Conservation (phyloP, 2,888 invertebrate species). For the Cordilura impudica region DNA sequence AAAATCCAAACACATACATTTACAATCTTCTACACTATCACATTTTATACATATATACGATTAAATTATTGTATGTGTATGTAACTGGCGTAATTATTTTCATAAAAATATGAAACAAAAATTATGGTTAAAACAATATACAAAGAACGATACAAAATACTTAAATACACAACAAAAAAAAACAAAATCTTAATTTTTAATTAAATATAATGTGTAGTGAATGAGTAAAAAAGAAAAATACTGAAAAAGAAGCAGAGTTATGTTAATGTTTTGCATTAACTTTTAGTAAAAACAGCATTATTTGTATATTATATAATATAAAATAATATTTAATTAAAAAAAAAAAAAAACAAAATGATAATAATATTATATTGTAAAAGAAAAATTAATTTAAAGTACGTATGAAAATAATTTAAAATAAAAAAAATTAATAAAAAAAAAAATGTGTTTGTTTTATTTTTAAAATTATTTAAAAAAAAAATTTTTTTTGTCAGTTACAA, state of each 20-base stretch:
- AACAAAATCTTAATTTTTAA: slow-evolving; percentile 34
- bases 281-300: slow-evolving; percentile 62
- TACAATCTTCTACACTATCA: slow-evolving; percentile 13
- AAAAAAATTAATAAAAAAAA: slow-evolving; percentile 64
- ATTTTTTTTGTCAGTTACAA: no score
- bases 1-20: slow-evolving; percentile 18
- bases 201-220: slow-evolving; percentile 56
- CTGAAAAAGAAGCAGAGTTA: slow-evolving; percentile 35
- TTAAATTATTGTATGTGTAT: slow-evolving; percentile 38
- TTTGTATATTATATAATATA: slow-evolving; percentile 65
- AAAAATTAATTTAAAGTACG: slow-evolving; percentile 65
- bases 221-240: slow-evolving; percentile 27
- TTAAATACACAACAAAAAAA: slow-evolving; percentile 18
- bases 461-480: no score
- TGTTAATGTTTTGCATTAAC: slow-evolving; percentile 57
- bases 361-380: slow-evolving; percentile 65
- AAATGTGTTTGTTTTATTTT: slow-evolving; percentile 15
- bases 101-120: slow-evolving; percentile 29
- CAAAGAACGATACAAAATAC: slow-evolving; percentile 21
- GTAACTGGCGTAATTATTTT: slow-evolving; percentile 45
- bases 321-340: slow-evolving; percentile 60
- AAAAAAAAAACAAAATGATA: slow-evolving; percentile 62
- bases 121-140: slow-evolving; percentile 50
- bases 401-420: slow-evolving; percentile 63
- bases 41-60: slow-evolving; percentile 20